Percentiles rank a stretch among this genome's conserved stretches.
Conservation (phyloP, 2,888 invertebrate genomes). For the Acanthopleura granulata region DNA sequence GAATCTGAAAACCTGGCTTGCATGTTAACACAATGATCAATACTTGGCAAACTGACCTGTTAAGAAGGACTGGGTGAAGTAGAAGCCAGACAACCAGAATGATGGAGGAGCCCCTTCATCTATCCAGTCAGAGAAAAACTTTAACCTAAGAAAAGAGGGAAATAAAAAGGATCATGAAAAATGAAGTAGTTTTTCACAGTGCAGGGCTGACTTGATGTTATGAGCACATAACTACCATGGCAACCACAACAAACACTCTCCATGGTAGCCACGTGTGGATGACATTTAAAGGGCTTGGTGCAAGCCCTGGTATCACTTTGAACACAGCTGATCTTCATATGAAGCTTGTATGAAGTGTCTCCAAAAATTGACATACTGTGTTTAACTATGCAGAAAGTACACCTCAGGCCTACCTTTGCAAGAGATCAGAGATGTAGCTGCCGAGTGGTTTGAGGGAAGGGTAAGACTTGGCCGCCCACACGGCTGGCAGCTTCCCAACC, state of each 20-base stretch:
- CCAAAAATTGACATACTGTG: background rate
- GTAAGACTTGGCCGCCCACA: slow-evolving; percentile 69
- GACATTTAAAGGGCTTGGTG: too few relatives aligned
- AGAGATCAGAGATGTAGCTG: slow-evolving; percentile 71
- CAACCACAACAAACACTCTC: too few relatives aligned
- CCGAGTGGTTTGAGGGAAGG: slow-evolving; percentile 70
- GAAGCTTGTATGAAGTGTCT: too few relatives aligned
- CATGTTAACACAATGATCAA: background rate
- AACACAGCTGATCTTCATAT: background rate
- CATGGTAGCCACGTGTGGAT: too few relatives aligned
- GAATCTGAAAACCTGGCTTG: too few relatives aligned
- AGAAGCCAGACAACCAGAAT: slow-evolving; percentile 72
- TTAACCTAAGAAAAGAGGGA: slow-evolving; percentile 71
- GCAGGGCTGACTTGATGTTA: too few relatives aligned
- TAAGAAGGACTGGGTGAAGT: slow-evolving; percentile 71
- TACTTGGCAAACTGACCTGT: slow-evolving; percentile 62
- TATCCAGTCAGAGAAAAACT: slow-evolving; percentile 71
- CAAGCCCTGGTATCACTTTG: background rate
- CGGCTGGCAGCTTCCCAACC: slow-evolving; percentile 66
- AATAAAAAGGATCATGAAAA: background rate
- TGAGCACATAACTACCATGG: too few relatives aligned
- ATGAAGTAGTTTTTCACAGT: too few relatives aligned
- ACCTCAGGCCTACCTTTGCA: slow-evolving; percentile 75
- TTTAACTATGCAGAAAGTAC: too few relatives aligned
- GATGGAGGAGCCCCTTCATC: slow-evolving; percentile 68